phyloP scores from a whole-genome alignment of 1,140 invertebrate species.

The Eriosoma lanigerum region DNA sequence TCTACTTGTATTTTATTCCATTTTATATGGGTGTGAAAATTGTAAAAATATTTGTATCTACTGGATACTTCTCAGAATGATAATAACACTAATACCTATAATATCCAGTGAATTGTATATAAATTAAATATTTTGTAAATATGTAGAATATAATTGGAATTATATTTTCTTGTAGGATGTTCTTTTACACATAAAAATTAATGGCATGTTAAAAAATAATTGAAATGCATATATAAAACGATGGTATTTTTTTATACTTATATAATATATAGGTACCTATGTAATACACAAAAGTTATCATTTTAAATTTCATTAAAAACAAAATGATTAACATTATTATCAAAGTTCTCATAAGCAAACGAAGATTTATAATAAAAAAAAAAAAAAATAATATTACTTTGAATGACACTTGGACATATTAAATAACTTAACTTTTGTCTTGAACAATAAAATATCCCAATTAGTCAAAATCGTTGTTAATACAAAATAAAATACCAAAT shows the following conservation, averaged over 20 bases:
- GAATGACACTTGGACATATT: not conserved
- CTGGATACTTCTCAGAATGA: no score
- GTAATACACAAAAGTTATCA: not conserved
- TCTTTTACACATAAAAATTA: no score
- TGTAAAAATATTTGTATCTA: no score
- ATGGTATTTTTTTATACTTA: conserved; percentile 18
- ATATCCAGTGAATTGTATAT: no score
- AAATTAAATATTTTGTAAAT: no score
- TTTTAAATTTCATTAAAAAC: conserved; percentile 9
- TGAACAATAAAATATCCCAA: not conserved
- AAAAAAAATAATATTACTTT: not conserved
- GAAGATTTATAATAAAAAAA: not conserved
- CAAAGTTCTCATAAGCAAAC: conserved; percentile 10
- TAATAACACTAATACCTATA: no score
- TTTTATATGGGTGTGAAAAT: no score
- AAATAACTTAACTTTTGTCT: conserved; percentile 22
- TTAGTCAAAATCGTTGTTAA: not conserved
- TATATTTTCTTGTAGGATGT: no score
- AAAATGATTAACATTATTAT: not conserved
- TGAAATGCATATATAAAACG: not conserved
- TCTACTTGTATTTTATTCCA: no score
- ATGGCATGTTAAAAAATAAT: not conserved
- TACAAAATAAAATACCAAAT: not conserved
- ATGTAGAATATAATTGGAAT: no score
- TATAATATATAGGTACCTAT: no score